Evolutionary conservation across 2,888 invertebrate genomes (phyloP).

Genomic region (Caenorhabditis sulstoni): DNA sequence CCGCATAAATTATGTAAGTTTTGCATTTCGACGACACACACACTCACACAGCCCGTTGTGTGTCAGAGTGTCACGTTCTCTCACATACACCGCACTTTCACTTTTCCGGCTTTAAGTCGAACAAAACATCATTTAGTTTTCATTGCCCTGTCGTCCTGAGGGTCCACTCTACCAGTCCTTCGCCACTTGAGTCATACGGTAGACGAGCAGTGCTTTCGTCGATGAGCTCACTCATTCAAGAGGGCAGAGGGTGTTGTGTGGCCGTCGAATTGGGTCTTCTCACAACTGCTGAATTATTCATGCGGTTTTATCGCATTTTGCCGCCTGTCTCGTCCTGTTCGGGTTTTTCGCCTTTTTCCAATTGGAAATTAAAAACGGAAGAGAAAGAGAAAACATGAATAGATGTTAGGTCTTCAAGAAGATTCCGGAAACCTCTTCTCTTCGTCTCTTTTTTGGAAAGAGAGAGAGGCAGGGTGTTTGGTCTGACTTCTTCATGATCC

Average conservation of each 20-base stretch:
- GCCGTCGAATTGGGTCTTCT: conserved; percentile 10
- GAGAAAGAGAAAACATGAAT: not conserved
- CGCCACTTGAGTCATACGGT: conserved; percentile 41
- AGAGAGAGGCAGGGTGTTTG: not conserved
- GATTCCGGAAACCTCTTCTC: too few species aligned
- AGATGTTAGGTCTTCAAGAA: too few species aligned
- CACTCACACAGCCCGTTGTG: not conserved
- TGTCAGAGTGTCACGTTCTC: conserved; percentile 21
- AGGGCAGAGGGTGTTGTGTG: conserved; percentile 20
- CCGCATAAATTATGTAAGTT: conserved; percentile 24
- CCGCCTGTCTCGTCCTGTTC: not conserved
- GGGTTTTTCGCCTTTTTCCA: not conserved
- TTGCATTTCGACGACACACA: conserved; percentile 29
- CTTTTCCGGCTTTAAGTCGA: not conserved
- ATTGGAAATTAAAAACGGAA: conserved; percentile 5
- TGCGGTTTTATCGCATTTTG: conserved; percentile 11
- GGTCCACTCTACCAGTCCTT: conserved; percentile 18
- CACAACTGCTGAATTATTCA: conserved; percentile 41
- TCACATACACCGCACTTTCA: too few species aligned
- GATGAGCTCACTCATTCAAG: too few species aligned
- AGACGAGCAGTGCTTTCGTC: not conserved
- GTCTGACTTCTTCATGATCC: not conserved
- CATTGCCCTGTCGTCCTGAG: conserved; percentile 26
- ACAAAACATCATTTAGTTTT: conserved; percentile 39
- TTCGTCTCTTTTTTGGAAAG: too few species aligned